Evolutionary conservation across 2,797 vertebrate species (phyloP).

Genomic region (Thalassophryne amazonica): DNA sequence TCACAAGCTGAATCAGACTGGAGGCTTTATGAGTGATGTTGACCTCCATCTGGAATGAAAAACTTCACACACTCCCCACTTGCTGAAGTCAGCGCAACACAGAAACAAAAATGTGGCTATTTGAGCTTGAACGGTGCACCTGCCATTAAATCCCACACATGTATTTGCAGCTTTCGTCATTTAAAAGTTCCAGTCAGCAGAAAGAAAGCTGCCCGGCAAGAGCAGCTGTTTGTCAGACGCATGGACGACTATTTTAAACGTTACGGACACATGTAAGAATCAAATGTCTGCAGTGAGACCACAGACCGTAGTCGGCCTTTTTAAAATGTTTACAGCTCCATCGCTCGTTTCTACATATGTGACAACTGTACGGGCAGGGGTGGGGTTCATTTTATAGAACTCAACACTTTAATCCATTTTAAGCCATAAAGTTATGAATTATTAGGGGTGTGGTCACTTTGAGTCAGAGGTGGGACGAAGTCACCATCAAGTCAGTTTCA

Average conservation of each 20-base stretch:
- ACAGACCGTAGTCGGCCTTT: no score
- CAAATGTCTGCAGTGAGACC: conserved; percentile 2
- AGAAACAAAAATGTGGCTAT: no score
- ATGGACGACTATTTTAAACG: conserved; percentile 42
- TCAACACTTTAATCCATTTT: no score
- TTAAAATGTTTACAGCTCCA: no score
- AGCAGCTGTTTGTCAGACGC: conserved; percentile 17
- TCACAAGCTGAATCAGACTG: not conserved
- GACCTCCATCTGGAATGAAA: conserved; percentile 1
- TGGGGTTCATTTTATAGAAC: no score
- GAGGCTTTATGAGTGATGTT: not conserved
- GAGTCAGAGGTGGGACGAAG: no score
- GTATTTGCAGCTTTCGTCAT: conserved; percentile 34
- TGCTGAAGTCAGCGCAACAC: no score
- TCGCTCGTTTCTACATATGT: no score
- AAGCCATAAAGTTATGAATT: no score
- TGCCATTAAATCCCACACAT: not conserved
- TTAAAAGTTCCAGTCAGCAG: conserved; percentile 20
- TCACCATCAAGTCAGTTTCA: no score
- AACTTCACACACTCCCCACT: conserved; percentile 1
- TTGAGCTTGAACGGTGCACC: not conserved
- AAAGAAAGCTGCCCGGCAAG: conserved; percentile 17
- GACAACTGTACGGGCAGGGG: no score
- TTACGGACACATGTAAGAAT: conserved; percentile 30
- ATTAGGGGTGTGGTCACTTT: no score